Percentiles rank a stretch among this genome's conserved stretches.
phyloP scores from a whole-genome alignment of 2,797 vertebrate species.

The Crenuchus spilurus region DNA sequence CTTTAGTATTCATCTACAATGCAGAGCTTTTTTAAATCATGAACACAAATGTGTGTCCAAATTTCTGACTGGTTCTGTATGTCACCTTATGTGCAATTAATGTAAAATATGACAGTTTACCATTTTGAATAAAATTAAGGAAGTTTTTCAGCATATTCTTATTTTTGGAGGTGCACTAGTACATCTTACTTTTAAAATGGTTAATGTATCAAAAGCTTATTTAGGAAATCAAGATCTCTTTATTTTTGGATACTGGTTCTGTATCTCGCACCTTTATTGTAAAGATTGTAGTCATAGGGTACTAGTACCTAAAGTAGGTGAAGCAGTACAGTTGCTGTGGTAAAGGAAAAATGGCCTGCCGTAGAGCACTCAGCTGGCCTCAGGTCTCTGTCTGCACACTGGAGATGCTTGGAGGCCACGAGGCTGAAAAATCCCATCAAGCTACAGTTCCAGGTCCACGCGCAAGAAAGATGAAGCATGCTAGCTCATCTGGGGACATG shows the following conservation, averaged over 20 bases:
- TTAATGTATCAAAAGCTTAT: background rate
- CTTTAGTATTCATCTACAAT: no score
- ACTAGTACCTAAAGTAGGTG: constrained; percentile 27
- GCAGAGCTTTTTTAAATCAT: no score
- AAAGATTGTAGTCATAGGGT: constrained; percentile 12
- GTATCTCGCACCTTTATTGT: background rate
- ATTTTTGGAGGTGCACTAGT: no score
- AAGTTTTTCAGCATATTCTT: no score
- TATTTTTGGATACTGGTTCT: no score
- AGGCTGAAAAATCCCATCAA: constrained; percentile 83
- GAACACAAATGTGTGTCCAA: no score
- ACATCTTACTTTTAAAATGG: no score
- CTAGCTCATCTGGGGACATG: constrained; percentile 71
- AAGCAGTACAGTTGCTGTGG: constrained; percentile 20
- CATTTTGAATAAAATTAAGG: no score
- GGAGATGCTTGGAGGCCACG: constrained; percentile 67
- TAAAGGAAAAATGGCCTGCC: constrained; percentile 25
- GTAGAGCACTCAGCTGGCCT: constrained; percentile 34
- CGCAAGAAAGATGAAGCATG: constrained; percentile 80
- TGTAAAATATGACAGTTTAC: no score
- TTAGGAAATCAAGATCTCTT: background rate
- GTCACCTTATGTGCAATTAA: no score
- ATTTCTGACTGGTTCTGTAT: no score
- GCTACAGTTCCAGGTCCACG: constrained; percentile 77
- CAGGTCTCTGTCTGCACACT: constrained; percentile 26